A percentile compares a stretch with the other conserved stretches of the same genome.
These are phyloP conservation scores for Astreopora myriophthalma DNA, from an alignment of 64 coral and sea anemone species.

Conservation along the genomic window DNA sequence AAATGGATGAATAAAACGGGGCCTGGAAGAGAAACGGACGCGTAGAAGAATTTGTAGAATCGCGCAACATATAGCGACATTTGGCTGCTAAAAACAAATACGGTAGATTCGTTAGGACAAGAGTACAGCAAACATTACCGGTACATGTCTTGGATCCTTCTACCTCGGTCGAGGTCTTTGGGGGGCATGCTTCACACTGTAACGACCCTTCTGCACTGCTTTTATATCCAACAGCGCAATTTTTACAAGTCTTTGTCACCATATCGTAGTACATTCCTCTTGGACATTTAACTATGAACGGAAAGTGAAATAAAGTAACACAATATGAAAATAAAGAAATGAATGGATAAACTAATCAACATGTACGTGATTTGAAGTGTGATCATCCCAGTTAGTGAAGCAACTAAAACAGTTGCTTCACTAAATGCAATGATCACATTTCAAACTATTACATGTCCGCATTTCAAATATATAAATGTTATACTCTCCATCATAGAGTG, in stretches of 20 bases:
- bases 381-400: no score
- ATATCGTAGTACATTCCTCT: conserved; percentile 27
- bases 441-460: no score
- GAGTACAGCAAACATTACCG: not conserved
- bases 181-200: conserved; percentile 26
- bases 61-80: no score
- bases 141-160: conserved; percentile 54
- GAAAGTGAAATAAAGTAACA: not conserved
- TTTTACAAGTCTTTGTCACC: not conserved
- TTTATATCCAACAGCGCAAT: conserved; percentile 6
- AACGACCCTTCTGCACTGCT: conserved; percentile 32
- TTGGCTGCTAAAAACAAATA: not conserved
- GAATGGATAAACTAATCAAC: not conserved
- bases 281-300: conserved; percentile 47
- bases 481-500: no score
- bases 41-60: no score
- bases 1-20: no score
- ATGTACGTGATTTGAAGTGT: not conserved
- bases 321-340: not conserved
- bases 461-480: no score
- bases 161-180: not conserved
- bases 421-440: not conserved
- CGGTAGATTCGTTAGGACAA: not conserved
- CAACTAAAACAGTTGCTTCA: no score
- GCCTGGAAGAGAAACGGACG: not conserved